Conservation (phyloP, 1,140 invertebrate species). For the Subanguina moxae region DNA sequence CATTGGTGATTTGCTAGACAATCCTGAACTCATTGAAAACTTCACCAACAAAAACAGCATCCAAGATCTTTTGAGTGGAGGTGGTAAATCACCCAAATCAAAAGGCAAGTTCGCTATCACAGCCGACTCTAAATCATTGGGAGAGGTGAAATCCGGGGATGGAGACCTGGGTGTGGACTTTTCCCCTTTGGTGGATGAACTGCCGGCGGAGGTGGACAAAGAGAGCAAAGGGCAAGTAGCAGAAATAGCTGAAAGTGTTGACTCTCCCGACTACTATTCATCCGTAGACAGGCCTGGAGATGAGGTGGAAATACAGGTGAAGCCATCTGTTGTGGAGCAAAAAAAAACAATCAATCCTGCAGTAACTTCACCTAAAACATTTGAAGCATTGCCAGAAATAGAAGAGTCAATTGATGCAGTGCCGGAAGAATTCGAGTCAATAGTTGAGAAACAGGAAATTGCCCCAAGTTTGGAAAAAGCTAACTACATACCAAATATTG, state of each 20-base stretch:
- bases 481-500: conserved; percentile 15
- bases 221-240: conserved; percentile 7
- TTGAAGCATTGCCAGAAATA: conserved; percentile 38
- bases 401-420: conserved; percentile 36
- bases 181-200: conserved; percentile 39
- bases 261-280: conserved; percentile 40
- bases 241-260: conserved; percentile 39
- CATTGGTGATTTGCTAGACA: conserved; percentile 52
- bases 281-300: conserved; percentile 10
- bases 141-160: conserved; percentile 34
- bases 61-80: neutral
- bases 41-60: conserved; percentile 40
- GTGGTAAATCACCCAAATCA: neutral
- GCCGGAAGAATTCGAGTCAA: conserved; percentile 25
- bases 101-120: neutral
- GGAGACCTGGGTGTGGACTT: conserved; percentile 53
- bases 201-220: conserved; percentile 33
- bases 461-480: conserved; percentile 29
- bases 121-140: neutral
- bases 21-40: conserved; percentile 56
- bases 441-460: neutral
- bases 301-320: neutral
- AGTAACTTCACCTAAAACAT: conserved; percentile 4
- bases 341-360: conserved; percentile 13
- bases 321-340: neutral